These are phyloP conservation scores for Brachyrhaphis roseni DNA, from an alignment of 2,797 vertebrate genomes.

Conservation along the genomic window DNA sequence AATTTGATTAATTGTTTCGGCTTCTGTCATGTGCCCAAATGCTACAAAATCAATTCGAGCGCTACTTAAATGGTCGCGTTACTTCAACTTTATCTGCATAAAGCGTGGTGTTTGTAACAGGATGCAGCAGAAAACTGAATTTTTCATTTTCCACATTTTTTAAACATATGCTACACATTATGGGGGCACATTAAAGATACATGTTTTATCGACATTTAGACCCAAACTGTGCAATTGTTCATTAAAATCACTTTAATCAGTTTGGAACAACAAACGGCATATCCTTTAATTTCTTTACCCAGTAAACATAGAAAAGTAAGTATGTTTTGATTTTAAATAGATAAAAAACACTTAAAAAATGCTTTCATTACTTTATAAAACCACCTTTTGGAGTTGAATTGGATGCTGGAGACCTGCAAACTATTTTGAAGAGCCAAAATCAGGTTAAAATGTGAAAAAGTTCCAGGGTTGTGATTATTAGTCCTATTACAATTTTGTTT, in stretches of 20 bases:
- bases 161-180: background rate
- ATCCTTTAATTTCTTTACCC: background rate
- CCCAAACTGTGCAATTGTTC: background rate
- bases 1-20: too few species aligned
- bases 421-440: background rate
- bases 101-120: background rate
- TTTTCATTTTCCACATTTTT: background rate
- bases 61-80: background rate
- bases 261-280: background rate
- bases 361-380: background rate
- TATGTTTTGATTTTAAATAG: background rate
- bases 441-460: background rate
- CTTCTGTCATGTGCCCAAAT: background rate
- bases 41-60: background rate
- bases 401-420: background rate
- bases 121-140: background rate
- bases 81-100: background rate
- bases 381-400: background rate
- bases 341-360: background rate
- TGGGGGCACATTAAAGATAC: background rate
- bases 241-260: background rate
- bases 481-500: background rate
- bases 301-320: background rate
- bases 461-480: background rate
- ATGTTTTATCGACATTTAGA: background rate